Evolutionary conservation across 2,888 invertebrate genomes (phyloP), one percentile per base, ranked within the genome.

Genomic region (Drosophila infuscata): DNA sequence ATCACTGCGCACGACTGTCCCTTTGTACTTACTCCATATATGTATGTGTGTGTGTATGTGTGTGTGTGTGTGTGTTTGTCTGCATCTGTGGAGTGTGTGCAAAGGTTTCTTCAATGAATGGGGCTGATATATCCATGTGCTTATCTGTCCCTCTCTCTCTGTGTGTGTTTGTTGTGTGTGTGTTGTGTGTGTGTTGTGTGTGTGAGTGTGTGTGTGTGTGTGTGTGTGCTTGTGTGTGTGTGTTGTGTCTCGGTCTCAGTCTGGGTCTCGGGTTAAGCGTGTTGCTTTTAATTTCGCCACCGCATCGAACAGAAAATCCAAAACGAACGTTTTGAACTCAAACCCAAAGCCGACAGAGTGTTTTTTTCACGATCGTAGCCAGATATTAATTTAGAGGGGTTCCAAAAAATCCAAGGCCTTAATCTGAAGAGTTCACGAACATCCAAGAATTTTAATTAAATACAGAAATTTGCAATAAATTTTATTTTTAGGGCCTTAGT

Each of bases 261-360:
- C 38, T 65, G 49, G 54, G 70, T 76, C 70, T 67, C 74, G 86
- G 80, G 88, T 70, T 79, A 82, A 82, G 79, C 74, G 76, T 70
- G 74, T 70, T 82, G 87, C 86, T 83, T 90, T 84, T 88, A 74
- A 84, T 90, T 90, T 90, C 83, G 83, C 83, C 89, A 89, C 88
- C 88, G 85, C 83, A 86, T 70, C 77, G 79, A 75, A 89, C 64
- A 72, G 15, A 72, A 84, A 89, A 87, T 74, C 64, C 73, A 84
- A 89, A 83, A 66, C 67, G 75, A 82, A 75, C 86, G 70, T 63
- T 82, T 80, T 81, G 64, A 87, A 83, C 88, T 74, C 79, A 61
- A 76, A 72, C 62, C 75, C 62, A 56, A 70, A 72, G 61, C 64
- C 69, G 66, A 67, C 75, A 80, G 33, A 53, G 36, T 48, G 52